Base-by-base conservation (phyloP, 2,113 vertebrate species). In the Varanus komodoensis region DNA sequence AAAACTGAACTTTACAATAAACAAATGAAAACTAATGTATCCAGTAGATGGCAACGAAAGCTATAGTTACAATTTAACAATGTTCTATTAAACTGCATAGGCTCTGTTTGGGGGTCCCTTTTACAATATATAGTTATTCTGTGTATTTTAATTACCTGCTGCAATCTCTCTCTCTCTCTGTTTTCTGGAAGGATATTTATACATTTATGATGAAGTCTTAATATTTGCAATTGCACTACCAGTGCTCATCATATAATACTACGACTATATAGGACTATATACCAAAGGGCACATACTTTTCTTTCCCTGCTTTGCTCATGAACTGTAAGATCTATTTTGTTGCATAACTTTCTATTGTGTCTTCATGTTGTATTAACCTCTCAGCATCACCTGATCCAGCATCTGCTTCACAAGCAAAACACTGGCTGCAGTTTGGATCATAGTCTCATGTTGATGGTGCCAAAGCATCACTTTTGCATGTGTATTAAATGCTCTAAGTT, bases 21-120 rank as follows among this genome's bases (percentile, higher is more conserved):
- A 79, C 8, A 75, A 74, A 74, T n/a, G 11, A 15, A 87, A 38
- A 61, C n/a, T 81, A 75, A 84, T 61, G 2, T 29, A 89, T 73
- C 88, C 88, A 84, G 52, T 57, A 89, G 88, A 84, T 89, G 71
- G 81, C 71, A 89, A 89, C 84, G 29, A 89, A 15, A 84, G 57
- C 71, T 77, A 52, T n/a, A 89, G 77, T 25, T 83, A 89, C 38
- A 52, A 67, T 67, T 67, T 27, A 67, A 84, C 23, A 61, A 77
- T 25, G 32, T 38, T 75, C 57, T 38, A 61, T 67, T 78, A 67
- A 64, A 84, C 77, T 84, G 71, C 71, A 67, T 48, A 77, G 73
- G 32, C 8, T 52, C 6, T 29, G 78, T 12, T 86, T 2, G 11
- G 17, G 54, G 50, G 6, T 84, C 61, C 69, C 73, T 34, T 11